Conservation (phyloP, 2,888 invertebrate species). For the Argyra leucocephala region DNA sequence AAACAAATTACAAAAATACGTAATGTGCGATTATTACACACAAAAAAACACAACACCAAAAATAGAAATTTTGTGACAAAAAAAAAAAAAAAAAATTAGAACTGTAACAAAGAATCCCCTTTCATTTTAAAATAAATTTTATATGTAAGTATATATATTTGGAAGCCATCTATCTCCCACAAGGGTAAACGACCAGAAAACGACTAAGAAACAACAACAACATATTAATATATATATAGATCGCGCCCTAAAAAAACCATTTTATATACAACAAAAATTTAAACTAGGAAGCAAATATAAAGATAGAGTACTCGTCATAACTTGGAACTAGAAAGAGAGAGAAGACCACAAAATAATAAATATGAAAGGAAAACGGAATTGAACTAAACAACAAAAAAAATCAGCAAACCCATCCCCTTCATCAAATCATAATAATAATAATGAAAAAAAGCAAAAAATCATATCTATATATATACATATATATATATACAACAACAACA, state of each 20-base stretch:
- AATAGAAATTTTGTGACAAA: not conserved
- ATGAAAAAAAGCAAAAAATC: too few relatives aligned
- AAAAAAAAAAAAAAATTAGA: not conserved
- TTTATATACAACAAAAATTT: constrained; percentile 8
- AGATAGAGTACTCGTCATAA: too few relatives aligned
- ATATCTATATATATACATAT: not conserved
- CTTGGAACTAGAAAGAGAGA: not conserved
- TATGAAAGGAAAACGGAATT: not conserved
- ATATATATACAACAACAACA: not conserved
- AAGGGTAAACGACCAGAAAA: constrained; percentile 13
- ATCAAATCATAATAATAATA: too few relatives aligned
- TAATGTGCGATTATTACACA: constrained; percentile 1
- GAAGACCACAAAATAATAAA: not conserved
- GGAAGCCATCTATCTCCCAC: not conserved
- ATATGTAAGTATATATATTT: not conserved
- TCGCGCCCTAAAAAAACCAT: constrained; percentile 10
- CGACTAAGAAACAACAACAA: not conserved
- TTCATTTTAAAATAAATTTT: not conserved
- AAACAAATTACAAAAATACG: too few relatives aligned
- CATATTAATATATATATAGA: constrained; percentile 8
- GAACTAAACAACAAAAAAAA: not conserved
- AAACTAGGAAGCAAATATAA: constrained; percentile 13
- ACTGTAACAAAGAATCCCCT: not conserved
- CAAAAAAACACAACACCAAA: not conserved
- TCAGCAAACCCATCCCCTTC: not conserved